Conservation (phyloP, 2,113 vertebrate genomes). For the Marmota flaviventris region DNA sequence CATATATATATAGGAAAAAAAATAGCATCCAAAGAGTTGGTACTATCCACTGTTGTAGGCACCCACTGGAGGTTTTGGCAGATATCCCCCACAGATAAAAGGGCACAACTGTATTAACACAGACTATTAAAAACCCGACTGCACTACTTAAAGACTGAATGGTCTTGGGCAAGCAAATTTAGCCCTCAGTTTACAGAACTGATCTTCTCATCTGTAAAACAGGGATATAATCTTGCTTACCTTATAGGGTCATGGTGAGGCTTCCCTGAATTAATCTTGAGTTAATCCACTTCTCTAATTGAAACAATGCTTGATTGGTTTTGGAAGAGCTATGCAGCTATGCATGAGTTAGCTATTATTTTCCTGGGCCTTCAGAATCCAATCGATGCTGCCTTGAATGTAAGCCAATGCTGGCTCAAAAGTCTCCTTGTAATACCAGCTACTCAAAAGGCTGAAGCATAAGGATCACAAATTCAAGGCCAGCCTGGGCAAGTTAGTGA, state of each 20-base stretch:
- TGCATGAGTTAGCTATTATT: neutral
- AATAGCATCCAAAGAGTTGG: neutral
- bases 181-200: neutral
- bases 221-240: neutral
- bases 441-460: neutral
- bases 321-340: neutral
- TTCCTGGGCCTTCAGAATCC: neutral
- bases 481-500: neutral
- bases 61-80: neutral
- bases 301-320: neutral
- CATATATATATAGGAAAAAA: neutral
- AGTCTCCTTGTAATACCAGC: neutral
- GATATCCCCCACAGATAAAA: no score
- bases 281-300: neutral
- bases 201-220: conserved; percentile 12
- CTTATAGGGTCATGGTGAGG: neutral
- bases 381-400: neutral
- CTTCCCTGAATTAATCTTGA: neutral
- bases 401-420: neutral
- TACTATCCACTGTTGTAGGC: neutral
- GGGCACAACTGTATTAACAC: neutral
- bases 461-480: neutral
- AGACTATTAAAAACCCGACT: neutral
- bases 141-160: neutral
- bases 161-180: neutral